Base-by-base conservation (phyloP, 1,140 invertebrate genomes). In the Drosophila tristis region DNA sequence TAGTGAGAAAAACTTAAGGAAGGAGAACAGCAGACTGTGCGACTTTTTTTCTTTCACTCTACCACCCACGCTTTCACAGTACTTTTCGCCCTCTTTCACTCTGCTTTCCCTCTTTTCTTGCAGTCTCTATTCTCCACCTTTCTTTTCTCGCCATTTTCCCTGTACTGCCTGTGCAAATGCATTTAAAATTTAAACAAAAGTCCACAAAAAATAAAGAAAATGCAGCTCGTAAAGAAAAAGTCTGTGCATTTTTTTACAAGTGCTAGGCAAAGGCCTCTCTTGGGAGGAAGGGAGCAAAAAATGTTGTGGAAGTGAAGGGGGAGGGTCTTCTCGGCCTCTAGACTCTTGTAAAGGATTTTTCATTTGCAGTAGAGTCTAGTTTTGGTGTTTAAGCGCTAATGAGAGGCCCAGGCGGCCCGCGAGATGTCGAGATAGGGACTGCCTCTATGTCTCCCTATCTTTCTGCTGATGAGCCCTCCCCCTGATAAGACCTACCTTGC, bases 171-270 rank as follows among this genome's bases (percentile, higher is more conserved):
- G 23, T 51, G 29, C 44, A 13, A 25, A 42, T 20, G 23, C 29
- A 35, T 62, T 75, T 70, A 61, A 61, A 62, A 47, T 15, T 75
- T 72, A 79, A 79, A 87, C 82, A 87, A 87, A 79, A 85, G 80
- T 76, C 63, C 60, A 77, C 68, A 65, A 72, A 68, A 72, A 72
- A n/a, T 9, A 43, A 39, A 39, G 29, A 61, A 73, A 64, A 64
- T 20, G 20, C 20, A 20, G 20, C 20, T 20, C 45, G 35, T 39
- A 39, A 39, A 13, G 35, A 39, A 11, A 39, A 39, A 39, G 4
- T 13, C 11, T 5, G 35, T 39, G 35, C 13, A 8, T 13, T 13
- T 13, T 39, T 39, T 13, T 39, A 39, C 35, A 39, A 39, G 35
- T 39, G 11, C 35, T 11, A 39, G 11, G 35, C 35, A 11, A 39